Evolutionary conservation across 2,797 vertebrate species (phyloP).

Genomic region (Hypotaenidia okinawae): DNA sequence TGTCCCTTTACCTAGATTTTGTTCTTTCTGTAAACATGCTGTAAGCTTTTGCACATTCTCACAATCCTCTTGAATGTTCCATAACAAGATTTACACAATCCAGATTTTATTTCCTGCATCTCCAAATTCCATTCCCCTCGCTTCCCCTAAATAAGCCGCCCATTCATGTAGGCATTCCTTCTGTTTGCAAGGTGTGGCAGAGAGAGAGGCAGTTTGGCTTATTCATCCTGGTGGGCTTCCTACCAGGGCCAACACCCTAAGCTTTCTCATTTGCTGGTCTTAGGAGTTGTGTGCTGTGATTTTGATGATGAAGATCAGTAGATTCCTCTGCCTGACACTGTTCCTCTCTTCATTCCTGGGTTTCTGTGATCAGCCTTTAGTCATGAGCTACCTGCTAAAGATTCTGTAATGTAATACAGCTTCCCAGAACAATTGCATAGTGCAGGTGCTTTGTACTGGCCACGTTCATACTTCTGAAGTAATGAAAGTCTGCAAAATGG

Average conservation of each 20-base stretch:
- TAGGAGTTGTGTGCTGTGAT: neutral
- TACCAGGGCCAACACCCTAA: neutral
- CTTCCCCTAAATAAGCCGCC: neutral
- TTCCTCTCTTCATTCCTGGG: neutral
- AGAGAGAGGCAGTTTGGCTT: neutral
- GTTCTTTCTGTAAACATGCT: neutral
- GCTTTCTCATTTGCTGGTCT: neutral
- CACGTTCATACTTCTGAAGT: neutral
- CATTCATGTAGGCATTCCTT: neutral
- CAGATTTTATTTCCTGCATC: neutral
- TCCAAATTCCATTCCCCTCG: neutral
- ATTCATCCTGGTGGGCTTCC: neutral
- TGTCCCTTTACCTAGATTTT: neutral
- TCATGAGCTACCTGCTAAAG: neutral
- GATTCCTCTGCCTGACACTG: neutral
- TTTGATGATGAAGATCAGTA: neutral
- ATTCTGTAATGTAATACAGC: neutral
- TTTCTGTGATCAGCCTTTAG: neutral
- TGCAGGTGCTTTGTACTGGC: too few species aligned
- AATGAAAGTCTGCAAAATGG: neutral
- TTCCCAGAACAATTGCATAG: neutral
- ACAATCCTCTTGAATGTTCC: neutral
- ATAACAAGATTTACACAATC: neutral
- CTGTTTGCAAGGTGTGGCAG: neutral
- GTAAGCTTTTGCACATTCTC: neutral